Base-by-base conservation (phyloP, 2,113 vertebrate genomes). In the Oreochromis aureus region DNA sequence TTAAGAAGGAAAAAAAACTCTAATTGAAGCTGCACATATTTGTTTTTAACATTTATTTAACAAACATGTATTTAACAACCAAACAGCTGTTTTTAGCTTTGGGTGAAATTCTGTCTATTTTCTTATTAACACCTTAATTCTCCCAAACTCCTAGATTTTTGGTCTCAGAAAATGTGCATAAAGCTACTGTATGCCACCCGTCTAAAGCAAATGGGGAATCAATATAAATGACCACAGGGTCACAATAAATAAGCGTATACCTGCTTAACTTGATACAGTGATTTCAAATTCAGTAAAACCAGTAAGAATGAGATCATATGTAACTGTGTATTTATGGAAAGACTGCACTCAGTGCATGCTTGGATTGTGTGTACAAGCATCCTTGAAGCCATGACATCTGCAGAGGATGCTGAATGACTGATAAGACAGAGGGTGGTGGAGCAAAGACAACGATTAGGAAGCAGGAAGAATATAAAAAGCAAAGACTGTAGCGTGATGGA, bases 401-500 rank as follows among this genome's bases (percentile, higher is more conserved):
- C 19, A 34, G 22, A 16, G 15, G n/a, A 32, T 55, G 22, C 16
- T 76, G 30, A 73, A 12, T 12, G 1, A 13, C 7, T 30, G 16
- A 12, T n/a, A 6, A 46, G 16, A 6, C n/a, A 27, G 39, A 46
- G 24, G n/a, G 8, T 39, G 3, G 30, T 18, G 51, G 55, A 59
- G 1, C 6, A 73, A 71, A 86, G 56, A 63, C 78, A 61, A 48
- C 18, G 22, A 76, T 51, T 44, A 71, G 13, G 48, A 76, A 46
- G 61, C 36, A 85, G 34, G 22, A 69, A 22, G 4, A 61, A 34
- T 66, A 39, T 34, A 58, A 73, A 90, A 71, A 56, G 9, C 18
- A 79, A 34, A 22, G 48, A 54, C 44, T 85, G 19, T 51, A n/a
- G 48, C 63, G 59, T 83, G 46, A 80, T 56, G 59, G 16, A 71